These are phyloP conservation scores for Axinella damicornis DNA, from an alignment of 37 sponge, comb jelly and placozoan genomes.

Conservation along the genomic window DNA sequence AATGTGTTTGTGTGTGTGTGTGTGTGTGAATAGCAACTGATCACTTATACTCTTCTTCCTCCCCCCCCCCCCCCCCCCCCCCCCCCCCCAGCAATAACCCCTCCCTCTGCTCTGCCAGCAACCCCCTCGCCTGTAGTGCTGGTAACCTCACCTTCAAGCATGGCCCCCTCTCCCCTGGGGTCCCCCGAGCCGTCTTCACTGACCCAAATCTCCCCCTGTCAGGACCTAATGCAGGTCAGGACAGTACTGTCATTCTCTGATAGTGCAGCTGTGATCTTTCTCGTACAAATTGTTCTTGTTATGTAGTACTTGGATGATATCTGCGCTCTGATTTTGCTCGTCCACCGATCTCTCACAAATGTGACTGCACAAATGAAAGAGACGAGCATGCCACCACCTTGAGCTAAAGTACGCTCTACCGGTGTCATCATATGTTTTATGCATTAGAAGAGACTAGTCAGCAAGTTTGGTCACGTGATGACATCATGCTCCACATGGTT, in stretches of 20 bases:
- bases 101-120: conserved; percentile 30
- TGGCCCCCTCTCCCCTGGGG: conserved; percentile 33
- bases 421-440: too few species aligned
- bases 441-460: too few species aligned
- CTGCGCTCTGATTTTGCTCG: not conserved
- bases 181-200: conserved; percentile 42
- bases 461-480: too few species aligned
- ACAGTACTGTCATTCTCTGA: not conserved
- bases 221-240: conserved; percentile 58
- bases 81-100: not conserved
- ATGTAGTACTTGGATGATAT: not conserved
- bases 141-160: conserved; percentile 82
- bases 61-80: not conserved
- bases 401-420: too few species aligned
- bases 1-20: too few species aligned
- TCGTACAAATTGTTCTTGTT: conserved; percentile 1
- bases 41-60: not conserved
- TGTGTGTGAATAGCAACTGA: too few species aligned
- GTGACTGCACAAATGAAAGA: too few species aligned
- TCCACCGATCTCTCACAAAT: too few species aligned
- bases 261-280: not conserved
- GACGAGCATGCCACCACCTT: too few species aligned
- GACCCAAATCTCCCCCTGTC: conserved; percentile 79
- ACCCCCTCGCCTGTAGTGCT: conserved; percentile 58
- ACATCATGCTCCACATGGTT: too few species aligned